A percentile compares a stretch with the other conserved stretches of the same genome.
These are phyloP conservation scores for Idaea biselata DNA, from an alignment of 2,888 invertebrate species.

Conservation along the genomic window DNA sequence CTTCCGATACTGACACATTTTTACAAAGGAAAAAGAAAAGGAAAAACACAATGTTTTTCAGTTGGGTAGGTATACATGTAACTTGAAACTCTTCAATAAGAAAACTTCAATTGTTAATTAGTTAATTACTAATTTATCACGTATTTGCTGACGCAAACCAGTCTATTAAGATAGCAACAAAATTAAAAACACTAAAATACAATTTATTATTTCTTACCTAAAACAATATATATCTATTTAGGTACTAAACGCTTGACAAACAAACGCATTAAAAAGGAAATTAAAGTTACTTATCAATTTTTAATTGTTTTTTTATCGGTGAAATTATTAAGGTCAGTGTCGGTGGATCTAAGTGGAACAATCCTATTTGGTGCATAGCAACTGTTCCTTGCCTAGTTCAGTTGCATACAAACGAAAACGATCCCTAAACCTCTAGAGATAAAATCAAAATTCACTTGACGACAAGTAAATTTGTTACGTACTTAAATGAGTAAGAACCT, in stretches of 20 bases:
- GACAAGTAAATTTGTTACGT: not conserved
- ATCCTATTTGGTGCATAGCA: conserved; percentile 1
- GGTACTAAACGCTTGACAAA: conserved; percentile 1
- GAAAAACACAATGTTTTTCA: not conserved
- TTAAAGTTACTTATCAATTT: conserved; percentile 6
- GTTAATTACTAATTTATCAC: not conserved
- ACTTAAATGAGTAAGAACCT: not conserved
- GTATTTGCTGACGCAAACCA: not conserved
- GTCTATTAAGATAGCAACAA: not conserved
- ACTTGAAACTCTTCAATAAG: not conserved
- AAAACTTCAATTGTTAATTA: not conserved
- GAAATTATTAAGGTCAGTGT: not conserved
- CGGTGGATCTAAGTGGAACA: conserved; percentile 3
- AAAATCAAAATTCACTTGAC: conserved; percentile 13
- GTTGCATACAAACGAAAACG: not conserved
- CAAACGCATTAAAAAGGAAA: conserved; percentile 3
- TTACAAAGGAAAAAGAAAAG: too few species aligned
- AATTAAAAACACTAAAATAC: not conserved
- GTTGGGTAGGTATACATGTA: not conserved
- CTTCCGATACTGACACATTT: too few species aligned
- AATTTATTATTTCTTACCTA: not conserved
- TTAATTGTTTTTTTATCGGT: not conserved
- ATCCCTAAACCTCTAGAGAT: accelerated
- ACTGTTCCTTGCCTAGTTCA: conserved; percentile 3
- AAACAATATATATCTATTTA: not conserved